A percentile compares a stretch with the other conserved stretches of the same genome.
Conservation (phyloP, 2,797 vertebrate genomes). For the Malurus splendens region DNA sequence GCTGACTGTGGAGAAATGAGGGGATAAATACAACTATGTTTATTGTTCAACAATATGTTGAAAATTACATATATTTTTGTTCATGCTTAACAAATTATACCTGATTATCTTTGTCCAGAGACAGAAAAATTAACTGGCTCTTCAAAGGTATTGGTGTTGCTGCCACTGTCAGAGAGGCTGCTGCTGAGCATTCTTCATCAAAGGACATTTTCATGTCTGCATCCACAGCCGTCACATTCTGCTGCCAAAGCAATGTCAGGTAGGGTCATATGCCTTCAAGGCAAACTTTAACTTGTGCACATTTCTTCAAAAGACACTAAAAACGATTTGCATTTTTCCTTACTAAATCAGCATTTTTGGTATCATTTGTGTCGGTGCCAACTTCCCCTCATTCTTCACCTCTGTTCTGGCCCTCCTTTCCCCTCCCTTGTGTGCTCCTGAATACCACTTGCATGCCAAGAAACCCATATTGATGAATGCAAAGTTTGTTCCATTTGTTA, state of each 20-base stretch:
- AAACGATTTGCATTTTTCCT: slow-evolving; percentile 31
- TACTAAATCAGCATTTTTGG: slow-evolving; percentile 43
- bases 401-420: not conserved
- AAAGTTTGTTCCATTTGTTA: slow-evolving; percentile 8
- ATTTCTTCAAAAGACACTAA: slow-evolving; percentile 29
- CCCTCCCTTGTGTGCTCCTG: not conserved
- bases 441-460: not conserved
- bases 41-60: not conserved
- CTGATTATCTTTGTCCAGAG: not conserved
- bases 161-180: slow-evolving; percentile 15
- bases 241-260: slow-evolving; percentile 42
- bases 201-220: slow-evolving; percentile 39
- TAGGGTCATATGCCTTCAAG: slow-evolving; percentile 20
- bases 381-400: slow-evolving; percentile 27
- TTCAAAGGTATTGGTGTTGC: not conserved
- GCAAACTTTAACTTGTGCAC: slow-evolving; percentile 22
- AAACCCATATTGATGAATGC: not conserved
- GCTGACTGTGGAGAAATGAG: not conserved
- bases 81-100: not conserved
- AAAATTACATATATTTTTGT: not conserved
- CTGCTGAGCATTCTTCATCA: not conserved
- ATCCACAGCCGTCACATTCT: slow-evolving; percentile 6
- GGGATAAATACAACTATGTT: not conserved
- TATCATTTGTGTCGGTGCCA: slow-evolving; percentile 21
- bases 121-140: not conserved